These are phyloP conservation scores for Catocala fraxini DNA, from an alignment of 2,888 invertebrate genomes.

Conservation along the genomic window DNA sequence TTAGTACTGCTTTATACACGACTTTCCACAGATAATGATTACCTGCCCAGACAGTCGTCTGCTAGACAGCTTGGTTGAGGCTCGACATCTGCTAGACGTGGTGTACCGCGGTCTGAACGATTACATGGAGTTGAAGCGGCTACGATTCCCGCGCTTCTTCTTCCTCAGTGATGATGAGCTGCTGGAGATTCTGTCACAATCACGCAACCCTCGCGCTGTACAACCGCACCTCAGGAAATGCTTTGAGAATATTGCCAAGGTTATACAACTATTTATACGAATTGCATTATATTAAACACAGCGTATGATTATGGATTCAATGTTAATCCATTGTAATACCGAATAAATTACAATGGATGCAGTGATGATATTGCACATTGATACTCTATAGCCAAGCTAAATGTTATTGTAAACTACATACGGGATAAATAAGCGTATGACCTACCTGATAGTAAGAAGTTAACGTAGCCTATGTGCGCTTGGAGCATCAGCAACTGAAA, in stretches of 20 bases:
- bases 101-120: constrained; percentile 92
- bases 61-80: constrained; percentile 90
- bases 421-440: too few species aligned
- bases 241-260: constrained; percentile 92
- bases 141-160: constrained; percentile 92
- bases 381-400: too few species aligned
- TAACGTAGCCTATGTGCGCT: too few species aligned
- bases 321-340: too few species aligned
- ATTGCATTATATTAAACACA: too few species aligned
- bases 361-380: too few species aligned
- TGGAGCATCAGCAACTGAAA: too few species aligned
- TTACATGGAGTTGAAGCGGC: constrained; percentile 92
- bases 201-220: constrained; percentile 92
- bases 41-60: constrained; percentile 89
- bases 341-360: too few species aligned
- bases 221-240: constrained; percentile 95
- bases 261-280: constrained; percentile 41
- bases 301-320: too few species aligned
- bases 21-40: constrained; percentile 86
- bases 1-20: neutral
- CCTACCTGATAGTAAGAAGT: too few species aligned
- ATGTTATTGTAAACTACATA: too few species aligned
- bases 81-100: constrained; percentile 90
- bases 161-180: constrained; percentile 95
- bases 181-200: constrained; percentile 93